phyloP scores from a whole-genome alignment of 2,888 invertebrate species.

The Marronus borbonicus region DNA sequence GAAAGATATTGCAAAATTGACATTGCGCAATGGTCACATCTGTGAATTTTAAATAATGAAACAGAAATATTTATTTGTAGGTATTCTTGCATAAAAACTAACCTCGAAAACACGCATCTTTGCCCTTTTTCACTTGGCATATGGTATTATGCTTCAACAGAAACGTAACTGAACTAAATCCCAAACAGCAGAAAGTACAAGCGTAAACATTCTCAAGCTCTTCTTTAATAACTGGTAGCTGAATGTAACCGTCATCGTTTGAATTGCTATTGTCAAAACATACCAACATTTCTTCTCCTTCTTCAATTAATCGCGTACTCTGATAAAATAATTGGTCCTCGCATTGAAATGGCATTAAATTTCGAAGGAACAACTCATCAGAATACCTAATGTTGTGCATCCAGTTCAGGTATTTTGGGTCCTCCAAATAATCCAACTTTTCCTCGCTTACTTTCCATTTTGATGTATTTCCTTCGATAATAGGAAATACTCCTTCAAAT shows the following conservation, averaged over 20 bases:
- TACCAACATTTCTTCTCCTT: constrained; percentile 6
- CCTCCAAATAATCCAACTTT: background rate
- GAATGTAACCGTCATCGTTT: background rate
- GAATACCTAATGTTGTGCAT: constrained; percentile 1
- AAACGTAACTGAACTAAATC: background rate
- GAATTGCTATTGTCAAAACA: background rate
- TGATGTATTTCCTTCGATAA: background rate
- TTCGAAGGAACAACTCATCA: background rate
- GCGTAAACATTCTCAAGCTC: background rate
- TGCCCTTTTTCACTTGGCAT: too few species aligned
- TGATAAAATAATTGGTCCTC: constrained; percentile 5
- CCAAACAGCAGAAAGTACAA: background rate
- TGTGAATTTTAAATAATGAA: too few species aligned
- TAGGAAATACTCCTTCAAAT: background rate
- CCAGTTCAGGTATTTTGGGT: constrained; percentile 4
- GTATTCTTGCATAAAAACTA: too few species aligned
- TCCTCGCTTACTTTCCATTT: background rate
- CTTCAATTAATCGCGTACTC: background rate
- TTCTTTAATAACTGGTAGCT: background rate
- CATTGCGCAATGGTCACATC: background rate
- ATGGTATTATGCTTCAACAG: too few species aligned
- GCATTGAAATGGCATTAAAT: constrained; percentile 1
- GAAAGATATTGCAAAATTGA: background rate
- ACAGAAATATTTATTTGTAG: too few species aligned
- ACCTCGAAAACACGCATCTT: too few species aligned